phyloP scores from a whole-genome alignment of 2,888 invertebrate genomes.

The Parnassius orleans region DNA sequence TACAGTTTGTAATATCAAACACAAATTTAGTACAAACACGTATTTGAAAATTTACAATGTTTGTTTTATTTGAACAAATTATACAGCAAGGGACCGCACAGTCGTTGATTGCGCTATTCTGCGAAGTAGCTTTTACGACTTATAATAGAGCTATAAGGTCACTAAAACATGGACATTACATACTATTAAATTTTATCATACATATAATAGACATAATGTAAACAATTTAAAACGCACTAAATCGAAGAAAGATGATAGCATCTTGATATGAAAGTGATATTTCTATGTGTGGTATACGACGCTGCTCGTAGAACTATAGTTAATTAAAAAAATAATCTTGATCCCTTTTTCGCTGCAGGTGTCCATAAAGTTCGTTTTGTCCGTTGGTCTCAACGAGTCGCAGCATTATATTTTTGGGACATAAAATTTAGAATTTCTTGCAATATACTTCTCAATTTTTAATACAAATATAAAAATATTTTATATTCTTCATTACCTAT shows the following conservation, averaged over 20 bases:
- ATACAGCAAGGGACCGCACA: constrained; percentile 48
- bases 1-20: too few relatives aligned
- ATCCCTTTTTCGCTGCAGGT: too few relatives aligned
- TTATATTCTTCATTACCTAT: too few relatives aligned
- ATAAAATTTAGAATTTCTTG: too few relatives aligned
- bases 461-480: too few relatives aligned
- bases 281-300: constrained; percentile 9
- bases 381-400: too few relatives aligned
- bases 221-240: constrained; percentile 38
- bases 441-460: too few relatives aligned
- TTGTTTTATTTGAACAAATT: constrained; percentile 65
- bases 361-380: too few relatives aligned
- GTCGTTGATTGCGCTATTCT: constrained; percentile 46
- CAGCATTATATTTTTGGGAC: too few relatives aligned
- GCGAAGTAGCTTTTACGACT: constrained; percentile 53
- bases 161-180: constrained; percentile 58
- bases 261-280: constrained; percentile 4
- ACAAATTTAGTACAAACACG: constrained; percentile 25
- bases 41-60: constrained; percentile 38
- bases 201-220: constrained; percentile 38
- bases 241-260: constrained; percentile 19
- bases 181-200: constrained; percentile 43
- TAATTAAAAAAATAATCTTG: too few relatives aligned
- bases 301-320: neutral
- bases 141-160: constrained; percentile 54